Conservation (phyloP, 2,888 invertebrate genomes). For the Drosophila histrio region DNA sequence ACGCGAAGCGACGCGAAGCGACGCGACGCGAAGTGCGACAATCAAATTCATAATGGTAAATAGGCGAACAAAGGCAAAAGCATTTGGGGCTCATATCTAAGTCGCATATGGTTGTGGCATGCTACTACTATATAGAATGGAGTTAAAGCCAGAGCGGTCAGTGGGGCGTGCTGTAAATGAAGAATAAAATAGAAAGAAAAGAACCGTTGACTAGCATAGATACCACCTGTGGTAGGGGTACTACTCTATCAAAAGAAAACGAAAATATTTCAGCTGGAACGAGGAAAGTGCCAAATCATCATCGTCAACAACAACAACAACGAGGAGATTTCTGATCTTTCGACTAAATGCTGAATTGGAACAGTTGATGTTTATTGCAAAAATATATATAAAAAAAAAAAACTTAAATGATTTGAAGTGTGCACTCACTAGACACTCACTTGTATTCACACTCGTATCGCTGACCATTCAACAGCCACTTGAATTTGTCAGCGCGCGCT, state of each 20-base stretch:
- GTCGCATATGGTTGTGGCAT: constrained; percentile 7
- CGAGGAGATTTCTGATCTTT: constrained; percentile 13
- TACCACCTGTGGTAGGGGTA: constrained; percentile 1
- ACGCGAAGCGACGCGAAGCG: neutral
- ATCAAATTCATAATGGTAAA: constrained; percentile 39
- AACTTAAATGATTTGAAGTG: constrained; percentile 28
- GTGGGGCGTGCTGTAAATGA: constrained; percentile 31
- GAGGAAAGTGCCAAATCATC: constrained; percentile 60
- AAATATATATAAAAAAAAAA: constrained; percentile 12
- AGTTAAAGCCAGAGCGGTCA: constrained; percentile 25
- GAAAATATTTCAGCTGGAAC: constrained; percentile 75
- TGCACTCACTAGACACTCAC: constrained; percentile 20
- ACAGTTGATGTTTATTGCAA: constrained; percentile 25
- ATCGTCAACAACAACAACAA: constrained; percentile 7
- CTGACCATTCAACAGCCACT: constrained; percentile 61
- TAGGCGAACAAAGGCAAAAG: constrained; percentile 23
- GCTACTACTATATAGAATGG: constrained; percentile 1
- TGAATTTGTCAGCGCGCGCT: constrained; percentile 33
- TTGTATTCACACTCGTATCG: constrained; percentile 41
- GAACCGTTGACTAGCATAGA: constrained; percentile 72
- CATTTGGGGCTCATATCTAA: too few relatives aligned
- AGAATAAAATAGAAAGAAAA: constrained; percentile 1
- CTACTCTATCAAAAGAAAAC: constrained; percentile 56
- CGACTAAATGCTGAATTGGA: constrained; percentile 40
- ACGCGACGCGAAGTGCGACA: constrained; percentile 19